phyloP scores from a whole-genome alignment of 2,797 vertebrate species.

The Steatocranus sp. region DNA sequence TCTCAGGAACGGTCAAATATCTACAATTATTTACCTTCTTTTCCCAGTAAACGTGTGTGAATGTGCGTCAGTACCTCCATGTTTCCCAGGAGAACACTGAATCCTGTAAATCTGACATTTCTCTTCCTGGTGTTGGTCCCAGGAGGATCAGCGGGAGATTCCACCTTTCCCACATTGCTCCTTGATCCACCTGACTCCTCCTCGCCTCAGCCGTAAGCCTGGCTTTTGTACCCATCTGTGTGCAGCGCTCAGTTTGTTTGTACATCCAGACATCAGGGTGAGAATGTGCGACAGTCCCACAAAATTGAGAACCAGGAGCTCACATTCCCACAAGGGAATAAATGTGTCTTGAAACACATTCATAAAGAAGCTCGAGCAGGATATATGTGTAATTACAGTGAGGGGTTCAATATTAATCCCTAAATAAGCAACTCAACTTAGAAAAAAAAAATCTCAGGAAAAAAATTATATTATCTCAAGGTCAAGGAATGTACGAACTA shows the following conservation, averaged over 20 bases:
- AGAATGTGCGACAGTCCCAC: conserved; percentile 47
- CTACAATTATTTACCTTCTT: neutral
- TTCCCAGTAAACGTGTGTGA: conserved; percentile 10
- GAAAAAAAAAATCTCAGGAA: neutral
- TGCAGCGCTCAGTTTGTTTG: conserved; percentile 56
- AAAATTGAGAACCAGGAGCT: neutral
- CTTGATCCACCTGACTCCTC: conserved; percentile 68
- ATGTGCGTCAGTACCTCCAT: conserved; percentile 27
- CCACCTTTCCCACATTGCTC: conserved; percentile 73
- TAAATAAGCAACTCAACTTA: neutral
- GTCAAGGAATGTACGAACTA: neutral
- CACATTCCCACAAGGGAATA: conserved; percentile 36
- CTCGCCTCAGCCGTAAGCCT: conserved; percentile 60
- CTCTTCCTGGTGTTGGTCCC: conserved; percentile 68
- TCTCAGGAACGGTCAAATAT: conserved; percentile 39
- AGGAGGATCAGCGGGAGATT: conserved; percentile 65
- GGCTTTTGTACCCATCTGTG: conserved; percentile 55
- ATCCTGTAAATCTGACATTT: conserved; percentile 67
- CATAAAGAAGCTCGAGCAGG: neutral
- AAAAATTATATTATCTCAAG: neutral
- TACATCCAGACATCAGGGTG: conserved; percentile 39
- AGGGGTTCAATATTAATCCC: conserved; percentile 16
- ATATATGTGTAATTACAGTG: conserved; percentile 20
- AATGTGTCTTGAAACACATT: neutral
- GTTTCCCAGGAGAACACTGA: conserved; percentile 67